Conservation (phyloP, 1,140 invertebrate genomes). For the Holcopasites calliopsidis region DNA sequence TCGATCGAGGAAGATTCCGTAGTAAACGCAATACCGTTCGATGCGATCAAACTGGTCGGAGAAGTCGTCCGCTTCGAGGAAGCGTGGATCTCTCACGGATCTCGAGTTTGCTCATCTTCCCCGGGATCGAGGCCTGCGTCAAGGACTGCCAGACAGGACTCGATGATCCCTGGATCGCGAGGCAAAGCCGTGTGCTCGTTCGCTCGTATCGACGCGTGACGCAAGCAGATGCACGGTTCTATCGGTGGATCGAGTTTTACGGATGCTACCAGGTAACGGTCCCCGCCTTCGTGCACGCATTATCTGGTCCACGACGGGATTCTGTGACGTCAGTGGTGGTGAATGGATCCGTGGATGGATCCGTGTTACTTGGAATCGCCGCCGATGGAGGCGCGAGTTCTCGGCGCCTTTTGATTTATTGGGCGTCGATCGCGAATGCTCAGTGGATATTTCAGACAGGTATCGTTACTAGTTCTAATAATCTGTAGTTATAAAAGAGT, state of each 20-base stretch:
- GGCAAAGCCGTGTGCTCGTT: slow-evolving; percentile 24
- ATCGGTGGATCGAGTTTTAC: slow-evolving; percentile 52
- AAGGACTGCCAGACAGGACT: slow-evolving; percentile 53
- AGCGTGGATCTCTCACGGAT: slow-evolving; percentile 59
- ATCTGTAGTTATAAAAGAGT: too few relatives aligned
- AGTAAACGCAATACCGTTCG: slow-evolving; percentile 34
- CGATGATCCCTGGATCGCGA: slow-evolving; percentile 19
- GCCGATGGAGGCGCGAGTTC: slow-evolving; percentile 49
- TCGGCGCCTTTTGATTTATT: neutral
- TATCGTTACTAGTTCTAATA: too few relatives aligned
- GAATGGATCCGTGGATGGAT: slow-evolving; percentile 39
- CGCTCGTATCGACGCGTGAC: slow-evolving; percentile 46
- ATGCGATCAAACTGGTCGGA: slow-evolving; percentile 20
- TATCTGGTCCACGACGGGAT: slow-evolving; percentile 11
- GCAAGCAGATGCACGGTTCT: slow-evolving; percentile 57
- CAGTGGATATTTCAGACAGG: slow-evolving; percentile 3
- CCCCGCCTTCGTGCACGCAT: slow-evolving; percentile 13
- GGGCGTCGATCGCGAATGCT: slow-evolving; percentile 11
- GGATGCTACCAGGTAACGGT: slow-evolving; percentile 61
- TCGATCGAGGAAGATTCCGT: slow-evolving; percentile 34
- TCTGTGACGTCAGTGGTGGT: slow-evolving; percentile 50
- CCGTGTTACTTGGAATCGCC: slow-evolving; percentile 9
- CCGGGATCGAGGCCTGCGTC: slow-evolving; percentile 50
- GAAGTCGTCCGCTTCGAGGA: slow-evolving; percentile 43
- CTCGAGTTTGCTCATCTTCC: slow-evolving; percentile 60